A percentile compares a stretch with the other conserved stretches of the same genome.
Conservation (phyloP, 2,888 invertebrate genomes). For the Capitulum mitella region DNA sequence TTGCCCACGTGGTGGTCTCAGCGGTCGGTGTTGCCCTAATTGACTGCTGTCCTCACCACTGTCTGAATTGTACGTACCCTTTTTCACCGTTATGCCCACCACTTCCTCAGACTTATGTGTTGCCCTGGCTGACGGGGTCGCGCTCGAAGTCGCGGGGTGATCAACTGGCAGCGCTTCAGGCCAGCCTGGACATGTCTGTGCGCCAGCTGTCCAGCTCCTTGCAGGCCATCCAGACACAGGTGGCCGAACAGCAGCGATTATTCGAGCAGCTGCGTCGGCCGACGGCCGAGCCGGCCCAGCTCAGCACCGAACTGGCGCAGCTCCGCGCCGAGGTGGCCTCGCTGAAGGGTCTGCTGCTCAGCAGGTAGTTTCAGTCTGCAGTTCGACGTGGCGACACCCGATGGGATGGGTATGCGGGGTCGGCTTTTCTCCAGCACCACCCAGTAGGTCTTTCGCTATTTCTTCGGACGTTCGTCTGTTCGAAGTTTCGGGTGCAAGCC, state of each 20-base stretch:
- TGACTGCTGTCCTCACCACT: too few species aligned
- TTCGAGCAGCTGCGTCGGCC: not conserved
- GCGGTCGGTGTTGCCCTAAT: not conserved
- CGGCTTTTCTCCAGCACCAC: too few species aligned
- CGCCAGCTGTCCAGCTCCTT: not conserved
- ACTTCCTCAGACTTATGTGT: slow-evolving; percentile 3
- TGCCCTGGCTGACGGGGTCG: slow-evolving; percentile 2
- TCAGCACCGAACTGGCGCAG: slow-evolving; percentile 33
- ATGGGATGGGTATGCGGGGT: too few species aligned
- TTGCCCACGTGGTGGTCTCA: too few species aligned
- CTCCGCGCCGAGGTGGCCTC: slow-evolving; percentile 34
- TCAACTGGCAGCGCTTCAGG: not conserved
- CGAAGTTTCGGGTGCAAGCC: too few species aligned
- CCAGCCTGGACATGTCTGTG: slow-evolving; percentile 4
- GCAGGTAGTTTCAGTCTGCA: too few species aligned
- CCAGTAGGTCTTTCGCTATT: too few species aligned
- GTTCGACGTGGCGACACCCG: too few species aligned
- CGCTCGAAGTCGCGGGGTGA: not conserved
- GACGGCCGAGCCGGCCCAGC: not conserved
- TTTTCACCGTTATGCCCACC: not conserved
- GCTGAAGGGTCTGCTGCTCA: slow-evolving; percentile 33
- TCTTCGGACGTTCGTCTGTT: too few species aligned
- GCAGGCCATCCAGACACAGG: not conserved
- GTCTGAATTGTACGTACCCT: too few species aligned
- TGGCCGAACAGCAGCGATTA: not conserved